Conservation (phyloP, 2,888 invertebrate genomes). For the Ceramica pisi region DNA sequence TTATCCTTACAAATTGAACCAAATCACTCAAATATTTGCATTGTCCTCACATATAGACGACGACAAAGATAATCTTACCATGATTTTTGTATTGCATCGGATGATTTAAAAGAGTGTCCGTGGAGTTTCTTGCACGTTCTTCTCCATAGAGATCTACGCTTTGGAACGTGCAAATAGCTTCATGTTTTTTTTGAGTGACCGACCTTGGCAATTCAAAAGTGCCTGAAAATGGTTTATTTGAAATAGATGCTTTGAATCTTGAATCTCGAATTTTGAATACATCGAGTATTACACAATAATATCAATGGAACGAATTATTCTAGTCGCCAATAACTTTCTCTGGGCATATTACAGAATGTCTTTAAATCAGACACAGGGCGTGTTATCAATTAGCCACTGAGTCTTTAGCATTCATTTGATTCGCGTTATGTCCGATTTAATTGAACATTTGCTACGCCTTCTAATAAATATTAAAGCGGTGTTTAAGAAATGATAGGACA, state of each 20-base stretch:
- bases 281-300: conserved; percentile 38
- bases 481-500: conserved; percentile 42
- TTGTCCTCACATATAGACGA: too few relatives aligned
- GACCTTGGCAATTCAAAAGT: too few relatives aligned
- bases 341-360: conserved; percentile 67
- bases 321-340: conserved; percentile 58
- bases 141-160: too few relatives aligned
- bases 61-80: too few relatives aligned
- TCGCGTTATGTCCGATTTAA: conserved; percentile 73
- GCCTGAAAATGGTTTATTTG: too few relatives aligned
- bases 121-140: too few relatives aligned
- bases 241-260: too few relatives aligned
- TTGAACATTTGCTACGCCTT: conserved; percentile 66
- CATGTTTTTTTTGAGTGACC: too few relatives aligned
- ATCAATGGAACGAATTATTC: conserved; percentile 51
- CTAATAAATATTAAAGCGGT: conserved; percentile 58
- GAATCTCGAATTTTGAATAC: too few relatives aligned
- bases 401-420: conserved; percentile 76
- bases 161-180: too few relatives aligned
- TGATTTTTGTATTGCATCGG: too few relatives aligned
- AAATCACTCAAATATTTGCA: conserved; percentile 20
- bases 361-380: conserved; percentile 74
- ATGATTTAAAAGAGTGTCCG: too few relatives aligned
- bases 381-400: conserved; percentile 77
- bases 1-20: conserved; percentile 19